Evolutionary conservation across 92 coral and sea anemone genomes (phyloP), one percentile per base, ranked within the genome.

Genomic region (Umimayanthus chanpuru): DNA sequence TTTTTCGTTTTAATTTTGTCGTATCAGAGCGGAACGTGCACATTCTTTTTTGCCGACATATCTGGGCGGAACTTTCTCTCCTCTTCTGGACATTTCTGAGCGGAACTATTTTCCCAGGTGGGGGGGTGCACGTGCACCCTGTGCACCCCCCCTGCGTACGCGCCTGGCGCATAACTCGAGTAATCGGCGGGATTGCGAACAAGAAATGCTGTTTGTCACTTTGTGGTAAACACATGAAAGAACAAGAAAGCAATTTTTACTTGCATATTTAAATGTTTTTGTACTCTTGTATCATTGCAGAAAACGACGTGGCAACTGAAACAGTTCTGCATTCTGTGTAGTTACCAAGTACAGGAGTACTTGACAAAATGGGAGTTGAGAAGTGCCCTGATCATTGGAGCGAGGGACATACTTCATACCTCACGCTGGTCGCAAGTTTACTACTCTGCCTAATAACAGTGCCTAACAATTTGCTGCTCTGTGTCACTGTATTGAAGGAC

Each of bases 321-420:
- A 44, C 67, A 53, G 26, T 16, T 53, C 53, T 49, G 4, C 7
- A 79, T 18, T 80, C 29, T 80, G 25, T 21, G 56, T 55, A 25
- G 1, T 80, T 55, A 28, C 28, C 25, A 25, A 11, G 18, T 55
- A 28, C 44, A 80, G 84, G 84, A 55, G 41, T 25, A 56, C 12
- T 14, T 11, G 43, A 55, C 9, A 11, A 16, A 53, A 53, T 55
- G 71, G 71, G 43, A n/a, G 28, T 30, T 29, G 78, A 43, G 20
- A n/a, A 29, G 26, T 83, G 87, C 43, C 4, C 64, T 14, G 77
- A 70, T 41, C 67, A n/a, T n/a, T 83, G 78, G 87, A 73, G 87
- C 6, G 64, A 44, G 40, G 78, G 78, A 2, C 36, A 83, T 14
- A 16, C 40, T 10, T 68, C 87, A 11, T 20, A 83, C 74, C 61